Evolutionary conservation across 2,113 vertebrate genomes (phyloP), one percentile per base, ranked within the genome.

Genomic region (Myocastor coypus): DNA sequence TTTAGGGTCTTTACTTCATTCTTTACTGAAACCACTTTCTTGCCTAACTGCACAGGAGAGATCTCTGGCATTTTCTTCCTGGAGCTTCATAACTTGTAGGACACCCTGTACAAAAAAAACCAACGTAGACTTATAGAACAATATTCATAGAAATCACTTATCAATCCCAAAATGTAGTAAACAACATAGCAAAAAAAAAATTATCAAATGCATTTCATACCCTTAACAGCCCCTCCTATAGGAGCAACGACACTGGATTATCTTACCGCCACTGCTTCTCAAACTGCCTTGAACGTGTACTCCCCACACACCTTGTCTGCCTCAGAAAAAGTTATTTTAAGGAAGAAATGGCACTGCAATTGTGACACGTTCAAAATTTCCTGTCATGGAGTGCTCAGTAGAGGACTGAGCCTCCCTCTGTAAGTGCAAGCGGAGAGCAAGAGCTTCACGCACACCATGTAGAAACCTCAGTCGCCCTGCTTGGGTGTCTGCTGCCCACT

Each of bases 121-220:
- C n/a, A 50, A 97, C 91, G 88, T 97, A 90, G 80, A 77, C 96
- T 97, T 94, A 97, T 97, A 98, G 98, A 97, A 98, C 98, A 98
- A 98, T 98, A 98, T 98, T 94, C 97, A 96, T 98, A 98, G 98
- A 98, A 98, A 97, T 96, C 97, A 98, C 96, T 93, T 98, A 97
- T 97, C 94, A 97, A 98, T 97, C 95, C 95, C 98, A 83, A 95
- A 95, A 97, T 94, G 90, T 98, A 98, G 97, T 98, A 98, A 98
- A 98, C 97, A 97, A 97, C 95, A 98, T 98, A 98, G 96, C 96
- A 98, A 98, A 98, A 98, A 98, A 98, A 96, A 81, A 63, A n/a
- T 95, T 98, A 98, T 98, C 97, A 98, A 98, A 97, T 96, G 86
- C 55, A 34, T 94, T 97, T 92, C 90, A 91, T 96, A 96, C 96